Evolutionary conservation across 2,888 invertebrate genomes (phyloP).

Genomic region (Junonia oenone): DNA sequence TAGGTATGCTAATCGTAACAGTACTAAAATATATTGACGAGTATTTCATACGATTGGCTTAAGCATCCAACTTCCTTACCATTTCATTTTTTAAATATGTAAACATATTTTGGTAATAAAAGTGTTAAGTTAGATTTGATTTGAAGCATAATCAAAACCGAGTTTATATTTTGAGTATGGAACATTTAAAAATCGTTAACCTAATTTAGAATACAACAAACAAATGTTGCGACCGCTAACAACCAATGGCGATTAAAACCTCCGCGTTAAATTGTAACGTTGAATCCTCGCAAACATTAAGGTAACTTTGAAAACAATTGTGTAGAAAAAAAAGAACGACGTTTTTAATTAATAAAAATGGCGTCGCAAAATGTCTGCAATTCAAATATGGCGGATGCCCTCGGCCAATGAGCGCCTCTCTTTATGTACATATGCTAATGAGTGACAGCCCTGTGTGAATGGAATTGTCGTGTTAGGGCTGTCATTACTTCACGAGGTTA

Average conservation of each 20-base stretch:
- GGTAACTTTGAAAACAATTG: conserved; percentile 52
- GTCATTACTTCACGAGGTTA: conserved; percentile 58
- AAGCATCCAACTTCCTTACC: too few relatives aligned
- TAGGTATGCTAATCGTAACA: too few relatives aligned
- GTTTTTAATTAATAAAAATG: conserved; percentile 73
- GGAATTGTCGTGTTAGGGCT: conserved; percentile 75
- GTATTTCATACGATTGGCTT: too few relatives aligned
- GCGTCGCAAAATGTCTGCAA: conserved; percentile 56
- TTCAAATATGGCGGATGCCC: conserved; percentile 54
- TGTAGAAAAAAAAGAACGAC: conserved; percentile 43
- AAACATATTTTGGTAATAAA: too few relatives aligned
- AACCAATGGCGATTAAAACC: conserved; percentile 22
- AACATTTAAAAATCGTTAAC: conserved; percentile 14
- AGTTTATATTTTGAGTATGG: neutral
- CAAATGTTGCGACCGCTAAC: conserved; percentile 12
- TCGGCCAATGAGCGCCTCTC: conserved; percentile 56
- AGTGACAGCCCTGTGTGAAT: conserved; percentile 70
- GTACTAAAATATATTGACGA: too few relatives aligned
- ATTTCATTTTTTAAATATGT: too few relatives aligned
- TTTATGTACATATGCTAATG: conserved; percentile 75
- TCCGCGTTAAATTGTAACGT: conserved; percentile 26
- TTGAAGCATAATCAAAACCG: too few relatives aligned
- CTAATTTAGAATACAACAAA: conserved; percentile 9
- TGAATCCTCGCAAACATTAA: conserved; percentile 39
- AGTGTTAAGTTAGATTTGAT: too few relatives aligned